Evolutionary conservation across 2,113 vertebrate species (phyloP).

Genomic region (Bubo scandiacus): DNA sequence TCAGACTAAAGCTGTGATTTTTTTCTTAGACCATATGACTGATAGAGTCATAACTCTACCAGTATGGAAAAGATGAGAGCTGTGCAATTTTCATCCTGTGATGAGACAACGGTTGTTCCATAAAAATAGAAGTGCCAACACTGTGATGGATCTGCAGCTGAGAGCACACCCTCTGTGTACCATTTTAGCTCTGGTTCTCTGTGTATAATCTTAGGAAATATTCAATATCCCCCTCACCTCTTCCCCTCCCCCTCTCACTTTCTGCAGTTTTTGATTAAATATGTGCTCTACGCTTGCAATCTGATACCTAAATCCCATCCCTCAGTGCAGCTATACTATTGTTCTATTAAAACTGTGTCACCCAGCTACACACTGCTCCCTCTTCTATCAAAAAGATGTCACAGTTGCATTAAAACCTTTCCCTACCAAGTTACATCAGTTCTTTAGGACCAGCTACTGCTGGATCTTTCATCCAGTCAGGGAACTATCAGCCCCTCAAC

Average conservation of each 20-base stretch:
- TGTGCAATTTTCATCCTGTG: slow-evolving; percentile 12
- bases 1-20: not conserved
- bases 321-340: not conserved
- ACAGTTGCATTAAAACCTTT: not conserved
- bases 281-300: not conserved
- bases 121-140: slow-evolving; percentile 26
- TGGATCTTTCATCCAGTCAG: not conserved
- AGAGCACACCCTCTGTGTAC: not conserved
- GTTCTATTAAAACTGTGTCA: not conserved
- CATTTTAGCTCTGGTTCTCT: not conserved
- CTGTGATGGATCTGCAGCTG: slow-evolving; percentile 5
- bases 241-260: not conserved
- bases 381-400: not conserved
- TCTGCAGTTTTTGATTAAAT: slow-evolving; percentile 3
- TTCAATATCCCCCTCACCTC: not conserved
- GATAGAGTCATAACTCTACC: not conserved
- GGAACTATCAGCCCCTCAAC: not conserved
- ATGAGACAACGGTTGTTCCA: not conserved
- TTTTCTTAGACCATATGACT: not conserved
- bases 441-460: not conserved
- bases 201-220: not conserved
- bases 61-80: not conserved
- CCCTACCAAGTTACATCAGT: not conserved
- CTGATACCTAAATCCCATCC: not conserved
- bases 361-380: not conserved